Evolutionary conservation across 2,113 vertebrate genomes (phyloP), one percentile per base, ranked within the genome.

Genomic region (Eupsittula cactorum): DNA sequence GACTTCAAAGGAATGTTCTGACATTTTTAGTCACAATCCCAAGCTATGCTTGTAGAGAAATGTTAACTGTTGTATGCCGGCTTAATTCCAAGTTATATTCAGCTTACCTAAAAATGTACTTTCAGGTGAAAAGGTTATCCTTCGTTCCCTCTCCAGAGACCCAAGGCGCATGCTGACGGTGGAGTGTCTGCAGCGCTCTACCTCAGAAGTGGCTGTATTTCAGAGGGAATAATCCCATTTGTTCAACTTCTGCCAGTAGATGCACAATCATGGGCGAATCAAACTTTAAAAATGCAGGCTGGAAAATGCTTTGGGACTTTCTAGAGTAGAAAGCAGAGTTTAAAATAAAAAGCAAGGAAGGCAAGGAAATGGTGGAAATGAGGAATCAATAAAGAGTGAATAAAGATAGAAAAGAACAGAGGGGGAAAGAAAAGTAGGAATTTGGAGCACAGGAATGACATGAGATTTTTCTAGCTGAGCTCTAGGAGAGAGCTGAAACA

Each of bases 71-170:
- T 19, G 39, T 57, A 47, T 52, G 75, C 81, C 89, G 86, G 77
- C 67, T 90, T 65, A 67, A 77, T 85, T 90, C 82, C 87, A 86
- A 80, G 59, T 49, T 88, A 41, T 59, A 93, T 93, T 92, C 84
- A 87, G 49, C 25, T 91, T 73, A 87, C 70, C 88, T 87, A 65
- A 79, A 82, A 91, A 87, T 67, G 74, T 82, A 93, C 46, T 91
- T 92, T 93, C 77, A 82, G 88, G 80, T 93, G 86, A 57, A 95
- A 95, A 93, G 81, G 91, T 95, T 89, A 91, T 41, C 33, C 86
- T 94, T 89, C 92, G 33, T 42, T 92, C 10, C 28, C 37, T 35
- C 95, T 93, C 83, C 14, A 19, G 91, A 89, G 95, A 89, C 25
- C 31, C 25, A 10, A 17, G 39, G 81, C 77, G 92, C 86, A 39